A percentile compares a stretch with the other conserved stretches of the same genome.
These are phyloP conservation scores for Trogon surrucura DNA, from an alignment of 2,113 vertebrate genomes.

Conservation along the genomic window DNA sequence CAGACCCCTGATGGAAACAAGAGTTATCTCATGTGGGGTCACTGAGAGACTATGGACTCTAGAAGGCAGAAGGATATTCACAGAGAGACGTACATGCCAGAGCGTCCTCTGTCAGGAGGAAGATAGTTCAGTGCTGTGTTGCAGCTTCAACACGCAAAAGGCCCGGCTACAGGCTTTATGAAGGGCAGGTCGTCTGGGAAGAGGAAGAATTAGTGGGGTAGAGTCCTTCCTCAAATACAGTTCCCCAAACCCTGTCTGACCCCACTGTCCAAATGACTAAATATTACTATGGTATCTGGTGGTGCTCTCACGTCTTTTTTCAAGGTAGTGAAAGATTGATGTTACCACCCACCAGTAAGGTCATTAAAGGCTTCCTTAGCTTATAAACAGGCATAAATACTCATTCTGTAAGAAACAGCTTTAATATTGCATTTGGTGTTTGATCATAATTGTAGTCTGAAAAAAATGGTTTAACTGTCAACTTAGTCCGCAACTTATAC, in stretches of 20 bases:
- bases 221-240: not conserved
- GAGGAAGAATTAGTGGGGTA: not conserved
- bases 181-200: not conserved
- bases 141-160: not conserved
- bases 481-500: not conserved
- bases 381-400: not conserved
- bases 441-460: not conserved
- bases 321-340: not conserved
- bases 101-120: not conserved
- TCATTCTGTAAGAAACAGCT: not conserved
- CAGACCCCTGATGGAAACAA: not conserved
- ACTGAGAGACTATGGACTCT: not conserved
- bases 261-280: not conserved
- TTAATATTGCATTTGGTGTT: not conserved
- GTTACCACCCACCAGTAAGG: not conserved
- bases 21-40: not conserved
- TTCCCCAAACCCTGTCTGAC: not conserved
- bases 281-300: not conserved
- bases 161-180: not conserved
- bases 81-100: accelerated
- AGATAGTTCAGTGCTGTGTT: not conserved
- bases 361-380: not conserved
- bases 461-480: not conserved
- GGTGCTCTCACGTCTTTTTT: not conserved
- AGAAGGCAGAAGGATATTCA: not conserved